Base-by-base conservation (phyloP, 2,113 vertebrate species). In the Lasiurus cinereus region DNA sequence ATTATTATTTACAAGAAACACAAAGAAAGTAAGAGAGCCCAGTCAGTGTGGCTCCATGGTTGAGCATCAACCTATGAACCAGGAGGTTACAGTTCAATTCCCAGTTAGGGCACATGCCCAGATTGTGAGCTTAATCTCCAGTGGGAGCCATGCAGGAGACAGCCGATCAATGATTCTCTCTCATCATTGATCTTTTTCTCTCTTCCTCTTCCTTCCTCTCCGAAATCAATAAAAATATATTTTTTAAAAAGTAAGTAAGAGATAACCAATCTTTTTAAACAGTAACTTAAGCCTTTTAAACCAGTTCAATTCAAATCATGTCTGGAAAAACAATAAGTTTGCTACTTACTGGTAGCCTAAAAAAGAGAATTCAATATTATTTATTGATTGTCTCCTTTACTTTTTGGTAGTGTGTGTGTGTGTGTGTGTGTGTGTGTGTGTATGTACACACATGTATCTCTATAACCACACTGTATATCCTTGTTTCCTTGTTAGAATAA, bases 401-500 rank as follows among this genome's bases (percentile, higher is more conserved):
- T 73, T 84, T 96, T 69, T 88, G 36, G 6, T 50, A 36, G 2
- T 50, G 0, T 78, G n/a, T 50, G 1, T 48, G 10, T 64, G 11
- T 24, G 2, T 59, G 15, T 73, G 29, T 72, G 13, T 22, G 27
- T 39, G 22, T 43, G 4, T 22, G 24, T 59, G 11, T 9, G 3
- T 39, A 2, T 31, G 6, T 74, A 11, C 46, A 8, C 8, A 11
- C 18, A 33, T 3, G 6, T 78, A 14, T 24, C 33, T 92, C 69
- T 94, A 8, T 12, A 73, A 62, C 82, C 29, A 18, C 22, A 86
- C 79, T 18, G 7, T 62, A 27, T 80, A 74, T 73, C 64, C 46
- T 90, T 84, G 12, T 59, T 94, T 80, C 46, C 69, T 27, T 88
- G 69, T 83, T 59, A 66, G 48, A 69, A 22, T 82, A 87, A 48